Conservation (phyloP, 2,113 vertebrate species). For the Trinectes maculatus region DNA sequence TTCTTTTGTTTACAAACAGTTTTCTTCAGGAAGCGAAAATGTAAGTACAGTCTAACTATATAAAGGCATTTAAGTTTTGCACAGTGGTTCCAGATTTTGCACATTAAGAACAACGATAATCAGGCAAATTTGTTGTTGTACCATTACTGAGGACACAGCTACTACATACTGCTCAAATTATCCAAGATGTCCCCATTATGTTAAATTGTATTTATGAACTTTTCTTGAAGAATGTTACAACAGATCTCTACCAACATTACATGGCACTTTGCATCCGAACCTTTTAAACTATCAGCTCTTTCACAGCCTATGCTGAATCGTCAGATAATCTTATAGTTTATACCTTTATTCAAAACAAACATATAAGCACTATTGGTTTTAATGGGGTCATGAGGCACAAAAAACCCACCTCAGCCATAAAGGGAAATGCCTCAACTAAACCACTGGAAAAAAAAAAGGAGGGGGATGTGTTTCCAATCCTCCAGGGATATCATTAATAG, state of each 20-base stretch:
- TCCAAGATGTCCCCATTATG: not conserved
- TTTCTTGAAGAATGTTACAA: not conserved
- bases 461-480: slow-evolving; percentile 48
- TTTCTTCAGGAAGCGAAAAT: slow-evolving; percentile 24
- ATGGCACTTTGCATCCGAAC: slow-evolving; percentile 30
- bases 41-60: slow-evolving; percentile 9
- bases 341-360: slow-evolving; percentile 63
- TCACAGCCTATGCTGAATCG: slow-evolving; percentile 39
- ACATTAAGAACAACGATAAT: not conserved
- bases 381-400: slow-evolving; percentile 51
- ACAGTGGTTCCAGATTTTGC: not conserved
- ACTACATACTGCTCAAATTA: not conserved
- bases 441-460: slow-evolving; percentile 62
- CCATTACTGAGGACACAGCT: not conserved
- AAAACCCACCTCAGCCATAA: slow-evolving; percentile 60
- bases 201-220: not conserved
- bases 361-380: slow-evolving; percentile 65
- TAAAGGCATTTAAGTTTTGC: not conserved
- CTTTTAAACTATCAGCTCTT: slow-evolving; percentile 25
- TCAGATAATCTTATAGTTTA: slow-evolving; percentile 45
- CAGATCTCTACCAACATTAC: not conserved
- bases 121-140: not conserved
- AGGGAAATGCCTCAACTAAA: slow-evolving; percentile 70
- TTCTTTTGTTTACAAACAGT: slow-evolving; percentile 59
- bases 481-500: slow-evolving; percentile 67